Percentiles rank a stretch among this genome's conserved stretches.
phyloP scores from a whole-genome alignment of 1,140 invertebrate genomes.

The Drusus annulatus region DNA sequence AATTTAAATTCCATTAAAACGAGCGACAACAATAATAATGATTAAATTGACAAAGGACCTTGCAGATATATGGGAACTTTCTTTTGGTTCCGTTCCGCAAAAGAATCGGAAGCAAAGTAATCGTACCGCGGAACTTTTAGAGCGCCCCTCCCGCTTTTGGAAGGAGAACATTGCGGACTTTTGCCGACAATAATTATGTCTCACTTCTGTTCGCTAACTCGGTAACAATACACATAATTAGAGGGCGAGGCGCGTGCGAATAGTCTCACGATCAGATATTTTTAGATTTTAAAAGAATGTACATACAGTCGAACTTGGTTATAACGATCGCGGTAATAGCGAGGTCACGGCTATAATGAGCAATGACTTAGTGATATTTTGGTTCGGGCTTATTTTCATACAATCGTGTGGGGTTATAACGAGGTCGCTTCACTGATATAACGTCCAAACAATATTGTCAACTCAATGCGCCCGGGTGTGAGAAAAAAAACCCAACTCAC shows the following conservation, averaged over 20 bases:
- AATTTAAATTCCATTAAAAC: conserved; percentile 1
- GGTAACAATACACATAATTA: conserved; percentile 46
- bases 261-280: not conserved
- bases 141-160: not conserved
- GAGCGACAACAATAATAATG: not conserved
- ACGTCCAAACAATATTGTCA: too few relatives aligned
- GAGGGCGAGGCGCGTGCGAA: conserved; percentile 7
- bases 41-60: not conserved
- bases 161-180: conserved; percentile 11
- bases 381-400: too few relatives aligned
- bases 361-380: too few relatives aligned
- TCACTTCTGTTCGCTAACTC: conserved; percentile 28
- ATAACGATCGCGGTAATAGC: too few relatives aligned
- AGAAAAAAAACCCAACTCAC: too few relatives aligned
- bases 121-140: not conserved
- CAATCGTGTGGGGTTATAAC: too few relatives aligned
- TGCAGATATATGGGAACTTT: too few relatives aligned
- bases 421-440: too few relatives aligned
- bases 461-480: too few relatives aligned
- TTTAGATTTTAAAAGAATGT: not conserved
- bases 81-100: not conserved
- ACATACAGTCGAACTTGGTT: too few relatives aligned
- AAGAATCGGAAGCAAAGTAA: not conserved
- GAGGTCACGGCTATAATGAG: too few relatives aligned
- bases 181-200: conserved; percentile 23